phyloP scores from a whole-genome alignment of 2,888 invertebrate genomes.

The Malachius bipustulatus region DNA sequence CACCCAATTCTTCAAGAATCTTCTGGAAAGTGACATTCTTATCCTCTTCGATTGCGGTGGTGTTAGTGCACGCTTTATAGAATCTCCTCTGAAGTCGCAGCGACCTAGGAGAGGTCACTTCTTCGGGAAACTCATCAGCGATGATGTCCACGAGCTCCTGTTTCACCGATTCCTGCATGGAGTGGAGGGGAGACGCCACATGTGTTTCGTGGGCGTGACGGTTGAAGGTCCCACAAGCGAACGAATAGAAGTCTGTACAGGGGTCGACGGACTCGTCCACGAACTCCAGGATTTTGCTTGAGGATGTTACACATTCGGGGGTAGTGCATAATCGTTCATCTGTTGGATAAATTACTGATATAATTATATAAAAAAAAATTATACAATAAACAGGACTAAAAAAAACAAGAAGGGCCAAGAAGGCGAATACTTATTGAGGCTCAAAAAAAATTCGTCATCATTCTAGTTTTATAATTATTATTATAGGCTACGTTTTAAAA shows the following conservation, averaged over 20 bases:
- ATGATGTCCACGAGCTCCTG: constrained; percentile 21
- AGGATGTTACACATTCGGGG: constrained; percentile 64
- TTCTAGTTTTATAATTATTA: too few relatives aligned
- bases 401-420: too few relatives aligned
- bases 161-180: constrained; percentile 15
- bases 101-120: constrained; percentile 14
- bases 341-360: too few relatives aligned
- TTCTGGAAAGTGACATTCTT: constrained; percentile 18
- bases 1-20: constrained; percentile 22
- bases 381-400: too few relatives aligned
- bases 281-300: constrained; percentile 51
- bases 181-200: constrained; percentile 12
- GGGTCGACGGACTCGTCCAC: constrained; percentile 57
- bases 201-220: constrained; percentile 42
- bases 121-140: constrained; percentile 14
- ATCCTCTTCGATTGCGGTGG: constrained; percentile 17
- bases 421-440: too few relatives aligned
- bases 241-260: constrained; percentile 67
- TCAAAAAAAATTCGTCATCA: too few relatives aligned
- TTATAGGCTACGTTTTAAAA: too few relatives aligned
- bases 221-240: constrained; percentile 60
- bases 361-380: too few relatives aligned
- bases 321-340: constrained; percentile 32
- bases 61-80: constrained; percentile 24
- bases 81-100: constrained; percentile 20